Evolutionary conservation across 2,797 vertebrate genomes (phyloP), one percentile per base, ranked within the genome.

Genomic region (Scomberomorus guttatus): DNA sequence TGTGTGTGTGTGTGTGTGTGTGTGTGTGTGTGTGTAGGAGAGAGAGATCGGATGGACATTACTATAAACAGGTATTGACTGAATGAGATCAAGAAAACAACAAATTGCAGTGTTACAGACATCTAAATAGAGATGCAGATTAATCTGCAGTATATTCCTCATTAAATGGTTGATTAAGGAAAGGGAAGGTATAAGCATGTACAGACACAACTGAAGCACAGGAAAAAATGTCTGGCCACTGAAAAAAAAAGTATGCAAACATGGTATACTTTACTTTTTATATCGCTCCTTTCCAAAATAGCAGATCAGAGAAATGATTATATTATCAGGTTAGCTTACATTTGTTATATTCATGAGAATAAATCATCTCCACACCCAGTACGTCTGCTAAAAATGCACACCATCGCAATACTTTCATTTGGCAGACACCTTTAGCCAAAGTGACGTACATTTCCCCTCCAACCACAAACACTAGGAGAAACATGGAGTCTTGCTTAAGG

Each of bases 41-140:
- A 39, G 12, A 34, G 18, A 58, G 64, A 60, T n/a, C 3, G 57
- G 50, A 60, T 58, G 6, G 34, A 81, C 65, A 25, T 32, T 67
- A 14, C 3, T n/a, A 77, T 68, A 34, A 71, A 32, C 24, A 34
- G 63, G 14, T 54, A 0, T 18, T 57, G 25, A 32, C n/a, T 54
- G 22, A 64, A 51, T n/a, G n/a, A 52, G 39, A 50, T 57, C 6
- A 9, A 42, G n/a, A 12, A 34, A 29, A 52, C 3, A 34, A 57
- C 20, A 29, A 56, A 72, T 2, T 75, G 44, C 63, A 48, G 46
- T 3, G 17, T 50, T 46, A 34, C 15, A 22, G 8, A 17, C 58
- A 39, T 76, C 37, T 68, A 27, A 59, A 71, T 20, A 44, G 5
- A 1, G 7, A 18, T 20, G 11, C 2, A 55, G 24, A 68, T 65